A percentile compares a stretch with the other conserved stretches of the same genome.
Evolutionary conservation across 2,888 invertebrate species (phyloP).

Genomic region (Belgica antarctica): DNA sequence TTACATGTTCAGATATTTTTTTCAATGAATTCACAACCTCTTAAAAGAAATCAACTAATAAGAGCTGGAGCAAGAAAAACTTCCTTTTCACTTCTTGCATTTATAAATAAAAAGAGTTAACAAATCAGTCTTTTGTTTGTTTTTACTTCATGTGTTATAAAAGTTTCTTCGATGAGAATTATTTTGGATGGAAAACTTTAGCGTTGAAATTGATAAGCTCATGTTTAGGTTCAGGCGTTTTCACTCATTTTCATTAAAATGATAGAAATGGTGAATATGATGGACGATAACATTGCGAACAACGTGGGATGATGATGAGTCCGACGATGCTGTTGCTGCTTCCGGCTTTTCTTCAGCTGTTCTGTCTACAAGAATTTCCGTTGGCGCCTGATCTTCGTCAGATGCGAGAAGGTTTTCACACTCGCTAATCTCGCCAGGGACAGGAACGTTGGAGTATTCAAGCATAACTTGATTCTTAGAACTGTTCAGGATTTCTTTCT

Average conservation of each 20-base stretch:
- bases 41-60: too few species aligned
- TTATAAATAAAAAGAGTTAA: slow-evolving; percentile 23
- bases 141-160: not conserved
- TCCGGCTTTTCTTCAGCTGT: not conserved
- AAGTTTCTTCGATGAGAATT: not conserved
- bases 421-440: slow-evolving; percentile 50
- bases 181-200: not conserved
- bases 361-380: slow-evolving; percentile 42
- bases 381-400: slow-evolving; percentile 44
- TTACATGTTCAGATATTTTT: too few species aligned
- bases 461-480: slow-evolving; percentile 35
- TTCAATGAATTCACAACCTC: too few species aligned
- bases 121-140: slow-evolving; percentile 25
- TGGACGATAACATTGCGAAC: slow-evolving; percentile 20
- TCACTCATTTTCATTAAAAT: slow-evolving; percentile 2
- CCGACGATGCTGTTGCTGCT: slow-evolving; percentile 1
- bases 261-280: slow-evolving; percentile 20
- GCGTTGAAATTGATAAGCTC: slow-evolving; percentile 2
- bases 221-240: not conserved
- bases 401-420: slow-evolving; percentile 49
- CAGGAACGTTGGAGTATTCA: slow-evolving; percentile 47
- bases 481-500: slow-evolving; percentile 45
- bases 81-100: not conserved
- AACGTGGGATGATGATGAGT: slow-evolving; percentile 14
- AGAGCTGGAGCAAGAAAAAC: not conserved